Evolutionary conservation across 2,888 invertebrate genomes (phyloP), one percentile per base, ranked within the genome.

Genomic region (Nebria brevicollis): DNA sequence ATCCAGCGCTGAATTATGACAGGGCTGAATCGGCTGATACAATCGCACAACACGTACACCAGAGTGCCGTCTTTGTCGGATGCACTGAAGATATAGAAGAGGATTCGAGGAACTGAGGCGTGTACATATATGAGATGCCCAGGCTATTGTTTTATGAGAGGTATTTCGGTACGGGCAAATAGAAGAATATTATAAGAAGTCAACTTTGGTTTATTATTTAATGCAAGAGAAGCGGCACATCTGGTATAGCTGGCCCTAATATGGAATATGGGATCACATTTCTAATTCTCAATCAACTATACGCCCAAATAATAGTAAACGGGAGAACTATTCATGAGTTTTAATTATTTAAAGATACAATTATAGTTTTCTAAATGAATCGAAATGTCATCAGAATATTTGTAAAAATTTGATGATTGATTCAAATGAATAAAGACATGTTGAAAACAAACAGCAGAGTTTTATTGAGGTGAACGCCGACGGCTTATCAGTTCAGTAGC

Each of bases 61-160:
- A 13, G 13, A 11, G 15, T 15, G 20, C 75, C 75, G 20, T 75
- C 75, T 26, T 64, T 34, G 10, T 73, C 73, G 25, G 34, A 25
- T 34, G 5, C 66, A 66, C 13, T 20, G 15, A 66, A 1, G 66
- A 7, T 66, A 15, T 25, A 5, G 25, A 25, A 25, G 26, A 70
- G 34, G 20, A 11, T 70, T 34, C 70, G 70, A 11, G 54, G 54
- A 54, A 54, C 54, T 54, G 54, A 54, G 54, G 54, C 54, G 54
- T 54, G 13, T 54, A 13, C 54, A 54, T 54, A 54, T 54, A 34
- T 26, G 70, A 77, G 73, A 81, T 81, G 76, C 7, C 77, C 81
- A 43, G 65, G 25, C 81, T 77, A 81, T 81, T 81, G 81, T 81
- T 81, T 81, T 81, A 81, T 77, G 76, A 77, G 81, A 77, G 72